Evolutionary conservation across 2,797 vertebrate genomes (phyloP).

Genomic region (Anguilla marmorata): DNA sequence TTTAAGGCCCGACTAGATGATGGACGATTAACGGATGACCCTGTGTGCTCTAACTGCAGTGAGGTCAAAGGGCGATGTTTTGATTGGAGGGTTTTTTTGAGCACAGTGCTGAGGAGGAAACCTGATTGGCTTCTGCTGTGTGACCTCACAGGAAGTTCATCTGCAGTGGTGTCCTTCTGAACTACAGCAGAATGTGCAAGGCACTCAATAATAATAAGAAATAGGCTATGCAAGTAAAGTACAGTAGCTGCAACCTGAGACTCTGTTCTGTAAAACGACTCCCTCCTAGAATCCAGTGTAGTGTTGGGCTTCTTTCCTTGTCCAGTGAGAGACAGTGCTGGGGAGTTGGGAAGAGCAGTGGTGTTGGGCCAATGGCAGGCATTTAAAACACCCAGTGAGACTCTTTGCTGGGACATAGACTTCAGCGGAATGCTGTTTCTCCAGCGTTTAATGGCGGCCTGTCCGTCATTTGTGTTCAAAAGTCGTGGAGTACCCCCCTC

Average conservation of each 20-base stretch:
- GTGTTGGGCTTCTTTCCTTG: not conserved
- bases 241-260: not conserved
- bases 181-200: not conserved
- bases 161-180: not conserved
- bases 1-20: not conserved
- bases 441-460: not conserved
- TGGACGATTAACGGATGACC: not conserved
- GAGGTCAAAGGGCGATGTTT: not conserved
- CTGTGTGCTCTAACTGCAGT: not conserved
- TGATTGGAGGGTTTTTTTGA: not conserved
- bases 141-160: not conserved
- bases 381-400: not conserved
- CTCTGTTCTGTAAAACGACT: not conserved
- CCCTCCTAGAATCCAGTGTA: not conserved
- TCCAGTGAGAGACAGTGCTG: not conserved
- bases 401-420: not conserved
- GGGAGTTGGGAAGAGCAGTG: not conserved
- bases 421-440: not conserved
- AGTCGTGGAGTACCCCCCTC: not conserved
- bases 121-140: not conserved
- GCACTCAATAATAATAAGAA: not conserved
- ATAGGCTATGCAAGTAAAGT: slow-evolving; percentile 6
- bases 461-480: not conserved
- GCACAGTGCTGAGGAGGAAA: not conserved
- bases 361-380: not conserved